Base-by-base conservation (phyloP, 2,888 invertebrate genomes). In the Cephus pulcher region DNA sequence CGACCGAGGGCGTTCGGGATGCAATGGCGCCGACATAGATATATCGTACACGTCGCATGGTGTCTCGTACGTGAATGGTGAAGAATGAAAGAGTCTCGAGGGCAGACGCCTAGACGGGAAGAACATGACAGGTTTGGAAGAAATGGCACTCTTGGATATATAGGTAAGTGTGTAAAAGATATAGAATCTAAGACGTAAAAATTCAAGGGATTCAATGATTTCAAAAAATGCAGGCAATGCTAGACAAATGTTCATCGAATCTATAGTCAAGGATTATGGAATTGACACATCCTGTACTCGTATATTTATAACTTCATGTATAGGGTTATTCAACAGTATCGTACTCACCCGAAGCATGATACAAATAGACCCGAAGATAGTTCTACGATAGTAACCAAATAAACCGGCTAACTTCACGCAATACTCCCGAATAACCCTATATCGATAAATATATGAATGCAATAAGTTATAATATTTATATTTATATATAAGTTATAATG, bases 31-130 rank as follows among this genome's bases (percentile, higher is more conserved):
- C 9, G 23, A 56, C 23, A 56, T 56, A 56, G 56, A 56, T 56
- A 56, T 56, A 35, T 35, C 35, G 35, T 35, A 56, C 2, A 56
- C 56, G 23, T 56, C 6, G 23, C 9, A 56, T 23, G 56, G 56
- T 2, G 56, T 56, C 23, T 23, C 56, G 56, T 56, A 56, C 56
- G 23, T 23, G 56, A 56, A 56, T 56, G 23, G 32, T 32, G 34
- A 71, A 71, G 71, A 71, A 71, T 34, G 71, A 34, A 71, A 34
- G 9, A 71, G 71, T 71, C 71, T 32, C 12, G 71, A 12, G 71
- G 71, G 71, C 71, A 71, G 32, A 71, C 32, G 71, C 71, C 71
- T 71, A 71, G 71, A 9, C 32, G 23, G 23, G 15, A 56, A 56
- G 56, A 56, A 56, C 56, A 23, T 23, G 56, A 23, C 56, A 56